phyloP scores from a whole-genome alignment of 2,113 vertebrate species.

The Trichechus manatus region DNA sequence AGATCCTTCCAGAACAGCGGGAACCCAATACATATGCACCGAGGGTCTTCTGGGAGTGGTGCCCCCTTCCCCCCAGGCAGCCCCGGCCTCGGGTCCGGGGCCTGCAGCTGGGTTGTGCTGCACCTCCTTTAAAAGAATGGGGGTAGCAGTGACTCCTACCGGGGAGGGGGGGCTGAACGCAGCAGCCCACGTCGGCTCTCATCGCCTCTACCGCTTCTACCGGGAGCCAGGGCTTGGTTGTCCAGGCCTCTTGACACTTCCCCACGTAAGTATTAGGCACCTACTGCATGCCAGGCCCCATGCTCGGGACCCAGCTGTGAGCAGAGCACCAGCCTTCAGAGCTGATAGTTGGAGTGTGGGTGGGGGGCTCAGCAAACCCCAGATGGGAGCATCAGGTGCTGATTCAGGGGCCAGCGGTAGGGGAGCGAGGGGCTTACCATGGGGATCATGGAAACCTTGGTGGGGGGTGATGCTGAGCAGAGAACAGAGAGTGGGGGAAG shows the following conservation, averaged over 20 bases:
- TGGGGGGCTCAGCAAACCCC: not conserved
- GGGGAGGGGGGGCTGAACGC: too few species aligned
- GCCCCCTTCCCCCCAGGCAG: not conserved
- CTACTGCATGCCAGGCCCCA: too few species aligned
- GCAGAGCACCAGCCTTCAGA: not conserved
- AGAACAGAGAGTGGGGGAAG: not conserved
- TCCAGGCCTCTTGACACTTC: rapidly evolving
- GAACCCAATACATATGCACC: not conserved
- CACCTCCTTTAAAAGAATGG: not conserved
- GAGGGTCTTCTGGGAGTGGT: not conserved
- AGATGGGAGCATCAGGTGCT: too few species aligned
- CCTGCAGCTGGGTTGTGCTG: not conserved
- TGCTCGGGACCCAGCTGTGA: not conserved
- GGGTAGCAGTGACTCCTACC: rapidly evolving
- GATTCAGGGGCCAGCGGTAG: not conserved
- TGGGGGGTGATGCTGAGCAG: rapidly evolving
- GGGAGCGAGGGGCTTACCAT: not conserved
- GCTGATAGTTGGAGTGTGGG: not conserved
- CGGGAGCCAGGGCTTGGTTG: rapidly evolving
- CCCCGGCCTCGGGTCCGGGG: not conserved
- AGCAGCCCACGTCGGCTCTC: not conserved
- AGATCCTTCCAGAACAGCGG: not conserved
- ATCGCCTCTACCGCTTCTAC: too few species aligned
- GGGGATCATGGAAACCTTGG: not conserved
- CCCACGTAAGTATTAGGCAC: rapidly evolving